These are phyloP conservation scores for Papilio gigon DNA, from an alignment of 2,888 invertebrate species.

Conservation along the genomic window DNA sequence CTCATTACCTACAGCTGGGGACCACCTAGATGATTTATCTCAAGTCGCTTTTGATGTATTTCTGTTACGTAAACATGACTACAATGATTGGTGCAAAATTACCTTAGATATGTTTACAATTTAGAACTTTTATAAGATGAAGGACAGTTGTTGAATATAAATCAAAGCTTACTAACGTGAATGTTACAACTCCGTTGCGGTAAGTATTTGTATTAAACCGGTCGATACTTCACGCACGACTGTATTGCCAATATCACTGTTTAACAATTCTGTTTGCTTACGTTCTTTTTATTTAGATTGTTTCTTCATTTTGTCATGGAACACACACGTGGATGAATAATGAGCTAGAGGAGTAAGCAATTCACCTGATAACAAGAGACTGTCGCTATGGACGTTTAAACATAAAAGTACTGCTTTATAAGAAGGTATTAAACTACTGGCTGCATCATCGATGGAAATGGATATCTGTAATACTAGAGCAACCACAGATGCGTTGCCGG, in stretches of 20 bases:
- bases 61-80: neutral
- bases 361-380: too few species aligned
- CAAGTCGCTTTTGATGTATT: neutral
- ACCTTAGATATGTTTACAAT: neutral
- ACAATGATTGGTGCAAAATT: neutral
- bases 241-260: conserved; percentile 16
- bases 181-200: neutral
- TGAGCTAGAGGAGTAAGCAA: too few species aligned
- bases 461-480: too few species aligned
- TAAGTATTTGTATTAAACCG: conserved; percentile 21
- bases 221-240: conserved; percentile 18
- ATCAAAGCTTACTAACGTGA: neutral
- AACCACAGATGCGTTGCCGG: too few species aligned
- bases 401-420: too few species aligned
- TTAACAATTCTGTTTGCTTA: conserved; percentile 13
- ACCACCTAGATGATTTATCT: conserved; percentile 14
- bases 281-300: too few species aligned
- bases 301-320: too few species aligned
- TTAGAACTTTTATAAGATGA: neutral
- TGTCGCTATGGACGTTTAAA: too few species aligned
- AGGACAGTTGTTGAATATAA: neutral
- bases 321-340: too few species aligned
- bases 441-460: too few species aligned
- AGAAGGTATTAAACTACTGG: too few species aligned
- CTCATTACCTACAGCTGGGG: conserved; percentile 24